Evolutionary conservation across 2,888 invertebrate genomes (phyloP).

Genomic region (Nowickia ferox): DNA sequence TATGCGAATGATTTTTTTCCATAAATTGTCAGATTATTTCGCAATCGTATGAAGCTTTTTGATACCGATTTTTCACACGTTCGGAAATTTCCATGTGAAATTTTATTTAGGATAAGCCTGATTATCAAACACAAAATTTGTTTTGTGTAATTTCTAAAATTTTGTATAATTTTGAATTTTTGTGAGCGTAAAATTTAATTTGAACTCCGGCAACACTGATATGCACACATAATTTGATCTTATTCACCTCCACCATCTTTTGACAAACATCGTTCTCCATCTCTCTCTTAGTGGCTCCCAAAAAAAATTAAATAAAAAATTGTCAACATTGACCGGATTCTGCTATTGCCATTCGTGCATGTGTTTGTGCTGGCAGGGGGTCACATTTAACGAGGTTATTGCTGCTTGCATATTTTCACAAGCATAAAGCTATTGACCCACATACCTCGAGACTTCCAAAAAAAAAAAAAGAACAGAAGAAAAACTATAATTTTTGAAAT

Average conservation of each 20-base stretch:
- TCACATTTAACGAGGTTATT: slow-evolving; percentile 25
- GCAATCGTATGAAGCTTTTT: too few relatives aligned
- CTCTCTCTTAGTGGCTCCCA: neutral
- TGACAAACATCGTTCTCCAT: neutral
- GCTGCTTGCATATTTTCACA: slow-evolving; percentile 32
- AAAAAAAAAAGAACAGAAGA: slow-evolving; percentile 3
- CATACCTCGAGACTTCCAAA: slow-evolving; percentile 13
- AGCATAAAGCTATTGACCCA: slow-evolving; percentile 55
- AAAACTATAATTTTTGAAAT: neutral
- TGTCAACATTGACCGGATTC: slow-evolving; percentile 33
- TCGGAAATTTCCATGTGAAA: too few relatives aligned
- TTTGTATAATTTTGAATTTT: too few relatives aligned
- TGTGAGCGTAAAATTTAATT: too few relatives aligned
- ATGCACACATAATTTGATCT: neutral
- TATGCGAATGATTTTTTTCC: too few relatives aligned
- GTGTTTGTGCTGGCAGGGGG: neutral
- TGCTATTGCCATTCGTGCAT: slow-evolving; percentile 16
- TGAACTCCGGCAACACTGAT: too few relatives aligned
- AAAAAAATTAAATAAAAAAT: neutral
- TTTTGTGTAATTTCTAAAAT: too few relatives aligned
- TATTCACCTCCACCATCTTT: neutral
- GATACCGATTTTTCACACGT: too few relatives aligned
- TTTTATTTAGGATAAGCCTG: too few relatives aligned
- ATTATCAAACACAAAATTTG: too few relatives aligned
- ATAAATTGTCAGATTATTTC: too few relatives aligned